Percentiles rank a stretch among this genome's conserved stretches.
Evolutionary conservation across 2,888 invertebrate genomes (phyloP).

Genomic region (Mellilla xanthometata): DNA sequence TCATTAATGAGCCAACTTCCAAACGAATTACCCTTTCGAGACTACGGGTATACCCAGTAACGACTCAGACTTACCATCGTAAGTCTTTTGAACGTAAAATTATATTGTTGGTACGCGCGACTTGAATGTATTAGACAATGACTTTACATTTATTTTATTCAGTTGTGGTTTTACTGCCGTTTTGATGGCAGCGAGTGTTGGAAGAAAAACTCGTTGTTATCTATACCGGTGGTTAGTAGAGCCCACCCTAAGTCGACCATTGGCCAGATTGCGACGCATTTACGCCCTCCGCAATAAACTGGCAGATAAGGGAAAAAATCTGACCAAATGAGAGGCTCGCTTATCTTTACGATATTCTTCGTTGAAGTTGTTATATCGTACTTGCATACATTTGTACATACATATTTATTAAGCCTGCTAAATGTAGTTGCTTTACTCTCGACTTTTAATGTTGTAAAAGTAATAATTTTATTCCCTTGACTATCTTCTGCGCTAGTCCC

Average conservation of each 20-base stretch:
- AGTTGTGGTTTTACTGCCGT: slow-evolving; percentile 20
- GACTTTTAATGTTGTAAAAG: no score
- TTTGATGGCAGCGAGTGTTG: slow-evolving; percentile 28
- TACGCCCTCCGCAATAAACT: slow-evolving; percentile 55
- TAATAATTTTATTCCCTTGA: no score
- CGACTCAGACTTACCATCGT: slow-evolving; percentile 33
- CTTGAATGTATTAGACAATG: slow-evolving; percentile 19
- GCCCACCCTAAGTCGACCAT: slow-evolving; percentile 64
- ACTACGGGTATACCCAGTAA: slow-evolving; percentile 43
- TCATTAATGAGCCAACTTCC: slow-evolving; percentile 73
- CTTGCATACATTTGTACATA: no score
- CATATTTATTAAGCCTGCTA: no score
- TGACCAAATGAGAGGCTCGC: slow-evolving; percentile 1
- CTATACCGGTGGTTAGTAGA: slow-evolving; percentile 46
- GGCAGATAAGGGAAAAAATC: slow-evolving; percentile 18
- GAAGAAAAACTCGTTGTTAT: slow-evolving; percentile 35
- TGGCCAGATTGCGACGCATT: slow-evolving; percentile 60
- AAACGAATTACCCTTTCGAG: slow-evolving; percentile 65
- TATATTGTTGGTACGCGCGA: slow-evolving; percentile 43
- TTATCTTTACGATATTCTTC: slow-evolving; percentile 17
- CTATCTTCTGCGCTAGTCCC: no score
- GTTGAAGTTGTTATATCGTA: not conserved
- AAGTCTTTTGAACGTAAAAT: slow-evolving; percentile 49
- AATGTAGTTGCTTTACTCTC: no score
- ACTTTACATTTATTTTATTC: slow-evolving; percentile 15